A percentile compares a stretch with the other conserved stretches of the same genome.
These are phyloP conservation scores for Eupithecia centaureata DNA, from an alignment of 2,888 invertebrate species.

Conservation along the genomic window DNA sequence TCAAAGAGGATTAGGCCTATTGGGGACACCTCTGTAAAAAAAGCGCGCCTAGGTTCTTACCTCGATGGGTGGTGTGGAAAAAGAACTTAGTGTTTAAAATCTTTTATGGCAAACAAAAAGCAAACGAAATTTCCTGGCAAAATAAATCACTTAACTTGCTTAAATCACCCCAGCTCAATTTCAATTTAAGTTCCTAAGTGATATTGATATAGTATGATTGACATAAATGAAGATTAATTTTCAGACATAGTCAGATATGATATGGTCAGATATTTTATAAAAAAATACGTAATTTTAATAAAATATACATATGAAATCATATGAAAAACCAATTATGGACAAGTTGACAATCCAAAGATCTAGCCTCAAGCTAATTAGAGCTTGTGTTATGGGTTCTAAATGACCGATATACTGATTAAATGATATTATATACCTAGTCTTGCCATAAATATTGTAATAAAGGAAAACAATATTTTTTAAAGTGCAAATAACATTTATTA, in stretches of 20 bases:
- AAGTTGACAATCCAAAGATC: no score
- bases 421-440: no score
- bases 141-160: constrained; percentile 15
- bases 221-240: constrained; percentile 4
- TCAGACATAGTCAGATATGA: no score
- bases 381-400: no score
- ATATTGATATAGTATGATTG: constrained; percentile 21
- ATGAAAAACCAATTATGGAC: no score
- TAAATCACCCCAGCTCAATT: constrained; percentile 23
- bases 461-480: no score
- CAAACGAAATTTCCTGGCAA: background rate
- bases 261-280: background rate
- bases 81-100: constrained; percentile 50
- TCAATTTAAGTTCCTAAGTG: constrained; percentile 6
- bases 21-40: constrained; percentile 83
- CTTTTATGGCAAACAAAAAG: background rate
- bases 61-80: constrained; percentile 81
- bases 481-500: no score
- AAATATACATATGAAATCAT: no score
- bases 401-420: no score
- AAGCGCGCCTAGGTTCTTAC: constrained; percentile 79
- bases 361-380: no score
- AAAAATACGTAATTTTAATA: background rate
- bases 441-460: no score
- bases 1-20: constrained; percentile 78